Conservation (phyloP, 2,888 invertebrate species). For the Odontocerum albicorne region DNA sequence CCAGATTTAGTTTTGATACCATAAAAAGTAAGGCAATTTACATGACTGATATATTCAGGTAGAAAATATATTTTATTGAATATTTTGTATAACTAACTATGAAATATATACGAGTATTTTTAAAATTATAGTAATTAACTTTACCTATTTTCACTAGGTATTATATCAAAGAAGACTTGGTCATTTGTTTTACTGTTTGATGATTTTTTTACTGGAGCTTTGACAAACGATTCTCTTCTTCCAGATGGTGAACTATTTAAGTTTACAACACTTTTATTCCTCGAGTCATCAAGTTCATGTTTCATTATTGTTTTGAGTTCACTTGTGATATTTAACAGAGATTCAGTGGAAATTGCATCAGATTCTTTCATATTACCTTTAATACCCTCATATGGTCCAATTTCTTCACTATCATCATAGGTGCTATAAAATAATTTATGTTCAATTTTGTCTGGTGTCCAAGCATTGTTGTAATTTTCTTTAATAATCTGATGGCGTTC, state of each 20-base stretch:
- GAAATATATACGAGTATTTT: background rate
- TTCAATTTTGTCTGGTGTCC: conserved; percentile 38
- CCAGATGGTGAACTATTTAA: background rate
- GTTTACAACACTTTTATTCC: no score
- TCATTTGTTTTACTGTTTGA: conserved; percentile 16
- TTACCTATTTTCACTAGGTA: conserved; percentile 57
- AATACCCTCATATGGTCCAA: no score
- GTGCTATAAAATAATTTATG: conserved; percentile 27
- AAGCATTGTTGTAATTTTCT: conserved; percentile 43
- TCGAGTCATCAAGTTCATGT: no score
- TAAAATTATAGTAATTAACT: conserved; percentile 17
- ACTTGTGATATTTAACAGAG: no score
- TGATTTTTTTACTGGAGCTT: background rate
- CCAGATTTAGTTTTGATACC: no score
- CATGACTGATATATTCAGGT: no score
- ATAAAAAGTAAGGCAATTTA: no score
- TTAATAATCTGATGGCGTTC: conserved; percentile 36
- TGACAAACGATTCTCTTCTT: background rate
- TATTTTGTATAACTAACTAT: background rate
- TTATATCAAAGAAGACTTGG: conserved; percentile 51
- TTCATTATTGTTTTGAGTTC: no score
- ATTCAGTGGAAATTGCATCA: no score
- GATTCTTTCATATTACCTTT: no score
- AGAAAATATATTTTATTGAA: no score
- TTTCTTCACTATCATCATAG: conserved; percentile 11